Evolutionary conservation across 1,140 invertebrate genomes (phyloP).

Genomic region (Choristoneura fumiferana): DNA sequence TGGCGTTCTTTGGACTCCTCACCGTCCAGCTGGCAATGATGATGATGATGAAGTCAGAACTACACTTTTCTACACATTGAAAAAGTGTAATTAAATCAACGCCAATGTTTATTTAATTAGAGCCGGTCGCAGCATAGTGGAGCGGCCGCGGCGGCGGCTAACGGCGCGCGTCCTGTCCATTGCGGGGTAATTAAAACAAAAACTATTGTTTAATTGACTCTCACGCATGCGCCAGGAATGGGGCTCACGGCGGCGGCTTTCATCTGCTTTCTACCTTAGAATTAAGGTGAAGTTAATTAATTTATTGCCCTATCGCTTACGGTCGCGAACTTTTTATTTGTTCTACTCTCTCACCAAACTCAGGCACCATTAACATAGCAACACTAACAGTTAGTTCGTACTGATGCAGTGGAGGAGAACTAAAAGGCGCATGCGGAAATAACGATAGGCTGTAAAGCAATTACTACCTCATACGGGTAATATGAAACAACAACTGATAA

Average conservation of each 20-base stretch:
- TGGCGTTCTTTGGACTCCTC: too few species aligned
- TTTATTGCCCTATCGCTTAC: constrained; percentile 16
- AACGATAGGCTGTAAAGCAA: too few species aligned
- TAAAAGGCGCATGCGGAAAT: too few species aligned
- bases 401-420: too few species aligned
- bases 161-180: not conserved
- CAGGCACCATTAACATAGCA: not conserved
- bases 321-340: not conserved
- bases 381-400: not conserved
- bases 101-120: constrained; percentile 17
- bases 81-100: not conserved
- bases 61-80: not conserved
- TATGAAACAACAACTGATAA: too few species aligned
- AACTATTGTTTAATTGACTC: constrained; percentile 16
- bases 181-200: constrained; percentile 1
- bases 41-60: too few species aligned
- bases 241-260: not conserved
- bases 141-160: not conserved
- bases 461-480: too few species aligned
- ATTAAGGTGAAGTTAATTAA: constrained; percentile 19
- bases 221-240: not conserved
- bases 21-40: too few species aligned
- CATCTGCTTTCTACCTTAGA: constrained; percentile 10
- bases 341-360: not conserved
- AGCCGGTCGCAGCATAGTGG: not conserved